phyloP scores from a whole-genome alignment of 2,113 vertebrate genomes.

The Dipodomys spectabilis region DNA sequence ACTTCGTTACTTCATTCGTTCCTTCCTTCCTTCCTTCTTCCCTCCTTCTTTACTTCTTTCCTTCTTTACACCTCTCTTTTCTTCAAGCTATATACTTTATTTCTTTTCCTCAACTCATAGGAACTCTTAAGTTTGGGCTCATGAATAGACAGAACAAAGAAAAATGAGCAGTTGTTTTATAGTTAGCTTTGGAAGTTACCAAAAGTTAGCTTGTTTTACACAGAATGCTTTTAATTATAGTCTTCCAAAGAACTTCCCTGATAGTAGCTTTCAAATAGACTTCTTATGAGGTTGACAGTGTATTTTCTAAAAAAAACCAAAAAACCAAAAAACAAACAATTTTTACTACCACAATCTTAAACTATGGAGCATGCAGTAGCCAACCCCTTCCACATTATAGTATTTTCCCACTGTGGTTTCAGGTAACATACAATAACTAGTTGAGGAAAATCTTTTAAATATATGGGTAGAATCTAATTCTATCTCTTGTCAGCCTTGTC shows the following conservation, averaged over 20 bases:
- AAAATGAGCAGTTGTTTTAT: background rate
- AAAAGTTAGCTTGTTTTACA: background rate
- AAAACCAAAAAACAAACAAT: background rate
- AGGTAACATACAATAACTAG: background rate
- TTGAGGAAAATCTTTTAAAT: background rate
- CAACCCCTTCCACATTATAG: background rate
- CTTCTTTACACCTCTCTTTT: background rate
- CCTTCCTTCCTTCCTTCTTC: no score
- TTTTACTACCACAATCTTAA: background rate
- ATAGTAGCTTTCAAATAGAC: background rate
- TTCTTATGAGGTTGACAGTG: background rate
- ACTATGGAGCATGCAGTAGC: no score
- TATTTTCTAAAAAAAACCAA: background rate
- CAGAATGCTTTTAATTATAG: background rate
- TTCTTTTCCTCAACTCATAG: background rate
- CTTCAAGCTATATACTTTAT: background rate
- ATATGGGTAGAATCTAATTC: background rate
- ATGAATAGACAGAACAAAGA: background rate
- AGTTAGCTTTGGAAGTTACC: background rate
- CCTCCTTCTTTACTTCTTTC: no score
- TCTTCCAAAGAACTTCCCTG: background rate
- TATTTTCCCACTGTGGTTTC: background rate
- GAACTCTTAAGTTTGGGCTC: background rate
- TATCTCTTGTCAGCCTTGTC: background rate
- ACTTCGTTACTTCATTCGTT: no score